Base-by-base conservation (phyloP, 2,888 invertebrate species). In the Chrysotoxum bicinctum region DNA sequence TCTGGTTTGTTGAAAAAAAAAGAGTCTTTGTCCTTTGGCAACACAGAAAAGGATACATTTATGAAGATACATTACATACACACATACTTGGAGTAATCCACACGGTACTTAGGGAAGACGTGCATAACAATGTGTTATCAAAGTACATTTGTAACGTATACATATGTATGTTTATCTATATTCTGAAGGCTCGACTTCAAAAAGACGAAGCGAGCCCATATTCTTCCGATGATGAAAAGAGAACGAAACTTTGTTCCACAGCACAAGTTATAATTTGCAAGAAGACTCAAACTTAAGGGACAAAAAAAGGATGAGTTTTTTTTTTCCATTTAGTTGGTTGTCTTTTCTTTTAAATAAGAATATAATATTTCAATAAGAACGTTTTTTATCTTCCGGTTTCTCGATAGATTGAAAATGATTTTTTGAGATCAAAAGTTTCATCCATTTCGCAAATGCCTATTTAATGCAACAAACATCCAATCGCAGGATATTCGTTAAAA, bases 81-180 rank as follows among this genome's bases (percentile, higher is more conserved):
- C 12, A 56, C 9, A 12, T 76, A 73, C 82, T 68, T 72, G 60
- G 43, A 52, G 78, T 74, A 83, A 78, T 83, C 78, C 43, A 74
- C 68, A 68, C 50, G 73, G 66, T 64, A 43, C 72, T 76, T n/a
- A 35, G 60, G 14, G 16, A 77, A 45, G 73, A 77, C 77, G 35
- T 68, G 58, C 68, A 64, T 52, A 73, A 60, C 72, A 68, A 52
- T 69, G 52, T 70, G 66, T 30, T 50, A 50, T 35, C 21, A 66
- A 66, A 50, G 35, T 35, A 32, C 21, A 8, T 21, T 21, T 8
- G 37, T 37, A 35, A 37, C 14, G 16, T 14, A 0, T 7, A 7
- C 8, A 5, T 19, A 12, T n/a, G 12, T 21, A 8, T 35, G 14
- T 66, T 21, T 50, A n/a, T 48, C 48, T 66, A 35, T 32, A 35